Percentiles rank a stretch among this genome's conserved stretches.
These are phyloP conservation scores for Xestia c-nigrum DNA, from an alignment of 2,888 invertebrate genomes.

Conservation along the genomic window DNA sequence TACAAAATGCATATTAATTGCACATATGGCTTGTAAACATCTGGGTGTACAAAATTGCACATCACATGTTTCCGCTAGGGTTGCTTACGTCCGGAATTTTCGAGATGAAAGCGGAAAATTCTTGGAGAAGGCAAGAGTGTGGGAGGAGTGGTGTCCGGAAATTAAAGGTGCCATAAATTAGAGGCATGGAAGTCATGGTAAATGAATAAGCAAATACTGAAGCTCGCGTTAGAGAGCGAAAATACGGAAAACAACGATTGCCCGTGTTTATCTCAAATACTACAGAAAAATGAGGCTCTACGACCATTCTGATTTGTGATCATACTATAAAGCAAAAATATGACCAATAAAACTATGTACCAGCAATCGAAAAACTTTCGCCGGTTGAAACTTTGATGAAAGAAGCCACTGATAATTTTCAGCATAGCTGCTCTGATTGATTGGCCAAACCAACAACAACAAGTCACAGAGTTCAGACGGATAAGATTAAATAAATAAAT, in stretches of 20 bases:
- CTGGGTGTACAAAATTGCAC: conserved; percentile 56
- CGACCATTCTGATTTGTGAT: neutral
- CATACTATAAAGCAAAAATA: neutral
- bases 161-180: conserved; percentile 27
- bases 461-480: neutral
- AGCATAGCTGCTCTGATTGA: neutral
- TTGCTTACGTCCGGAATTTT: conserved; percentile 20
- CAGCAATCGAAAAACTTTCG: neutral
- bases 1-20: conserved; percentile 63
- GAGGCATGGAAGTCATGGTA: conserved; percentile 2
- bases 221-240: neutral
- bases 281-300: neutral
- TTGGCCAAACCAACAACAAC: neutral
- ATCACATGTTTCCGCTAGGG: conserved; percentile 43
- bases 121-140: neutral
- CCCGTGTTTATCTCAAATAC: neutral
- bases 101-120: neutral
- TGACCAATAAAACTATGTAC: neutral
- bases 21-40: conserved; percentile 49
- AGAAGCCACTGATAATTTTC: too few relatives aligned
- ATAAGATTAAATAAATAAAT: too few relatives aligned
- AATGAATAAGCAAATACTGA: conserved; percentile 18
- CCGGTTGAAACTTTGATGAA: neutral
- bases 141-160: conserved; percentile 18
- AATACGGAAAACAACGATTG: neutral